Evolutionary conservation across 2,113 vertebrate species (phyloP).

Genomic region (Stercorarius parasiticus): DNA sequence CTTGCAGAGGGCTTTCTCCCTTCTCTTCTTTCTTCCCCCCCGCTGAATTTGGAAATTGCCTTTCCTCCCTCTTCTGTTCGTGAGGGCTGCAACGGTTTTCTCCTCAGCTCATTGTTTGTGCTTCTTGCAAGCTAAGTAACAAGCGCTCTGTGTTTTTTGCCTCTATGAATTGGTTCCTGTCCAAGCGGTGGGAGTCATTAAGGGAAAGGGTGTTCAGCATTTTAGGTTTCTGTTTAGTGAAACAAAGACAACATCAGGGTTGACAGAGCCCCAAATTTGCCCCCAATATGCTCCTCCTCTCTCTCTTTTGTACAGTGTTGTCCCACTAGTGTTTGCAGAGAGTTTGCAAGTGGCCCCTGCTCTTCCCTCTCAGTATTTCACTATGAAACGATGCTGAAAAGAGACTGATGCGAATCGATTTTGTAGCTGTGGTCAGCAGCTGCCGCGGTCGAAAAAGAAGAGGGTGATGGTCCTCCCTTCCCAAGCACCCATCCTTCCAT

Average conservation of each 20-base stretch:
- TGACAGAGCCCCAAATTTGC: neutral
- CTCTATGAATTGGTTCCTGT: neutral
- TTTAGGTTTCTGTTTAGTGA: neutral
- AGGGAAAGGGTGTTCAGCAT: neutral
- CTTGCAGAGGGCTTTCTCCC: neutral
- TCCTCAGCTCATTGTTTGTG: neutral
- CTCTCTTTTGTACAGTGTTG: neutral
- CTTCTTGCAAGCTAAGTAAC: neutral
- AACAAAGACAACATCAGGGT: neutral
- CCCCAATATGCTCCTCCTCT: neutral
- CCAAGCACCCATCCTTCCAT: neutral
- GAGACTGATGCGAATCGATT: fast-evolving
- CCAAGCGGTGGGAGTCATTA: neutral
- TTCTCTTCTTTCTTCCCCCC: fast-evolving
- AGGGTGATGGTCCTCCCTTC: neutral
- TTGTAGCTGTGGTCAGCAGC: neutral
- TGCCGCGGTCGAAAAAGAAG: neutral
- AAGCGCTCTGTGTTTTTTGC: neutral
- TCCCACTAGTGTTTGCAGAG: neutral
- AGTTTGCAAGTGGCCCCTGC: neutral
- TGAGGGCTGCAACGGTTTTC: neutral
- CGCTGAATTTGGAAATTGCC: neutral
- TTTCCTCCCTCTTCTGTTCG: neutral
- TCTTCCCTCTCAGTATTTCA: neutral
- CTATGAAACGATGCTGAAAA: neutral